phyloP scores from a whole-genome alignment of 2,113 vertebrate species.

The Chloropsis hardwickii region DNA sequence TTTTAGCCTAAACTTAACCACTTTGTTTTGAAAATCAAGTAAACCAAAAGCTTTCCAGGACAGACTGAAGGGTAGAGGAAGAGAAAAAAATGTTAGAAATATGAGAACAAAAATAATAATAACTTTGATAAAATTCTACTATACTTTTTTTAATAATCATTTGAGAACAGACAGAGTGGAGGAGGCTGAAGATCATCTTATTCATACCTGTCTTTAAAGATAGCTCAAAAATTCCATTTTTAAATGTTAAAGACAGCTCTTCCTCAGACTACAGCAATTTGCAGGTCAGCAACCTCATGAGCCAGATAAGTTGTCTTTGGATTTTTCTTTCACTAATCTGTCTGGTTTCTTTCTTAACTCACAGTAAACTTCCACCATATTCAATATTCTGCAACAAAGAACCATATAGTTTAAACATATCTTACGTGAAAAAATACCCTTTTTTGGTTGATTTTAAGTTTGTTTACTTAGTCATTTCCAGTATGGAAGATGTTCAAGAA shows the following conservation, averaged over 20 bases:
- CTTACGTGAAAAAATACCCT: rapidly evolving
- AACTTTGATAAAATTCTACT: neutral
- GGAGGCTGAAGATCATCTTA: neutral
- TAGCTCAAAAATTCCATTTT: neutral
- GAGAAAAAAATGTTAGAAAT: neutral
- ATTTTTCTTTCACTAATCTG: neutral
- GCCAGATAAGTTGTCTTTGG: neutral
- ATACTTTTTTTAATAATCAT: neutral
- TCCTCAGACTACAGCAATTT: neutral
- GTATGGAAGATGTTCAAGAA: neutral
- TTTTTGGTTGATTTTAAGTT: neutral
- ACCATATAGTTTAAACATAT: neutral
- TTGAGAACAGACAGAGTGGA: neutral
- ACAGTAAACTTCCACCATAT: neutral
- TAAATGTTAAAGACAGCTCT: neutral
- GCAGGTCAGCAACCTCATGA: neutral
- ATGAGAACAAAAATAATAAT: neutral
- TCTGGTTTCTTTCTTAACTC: neutral
- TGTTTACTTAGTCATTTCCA: neutral
- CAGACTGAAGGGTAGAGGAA: rapidly evolving
- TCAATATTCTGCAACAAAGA: neutral
- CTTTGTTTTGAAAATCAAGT: neutral
- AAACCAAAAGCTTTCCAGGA: neutral
- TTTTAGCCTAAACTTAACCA: neutral
- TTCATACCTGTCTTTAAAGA: neutral